phyloP scores from a whole-genome alignment of 2,113 vertebrate species.

The Eptesicus fuscus region DNA sequence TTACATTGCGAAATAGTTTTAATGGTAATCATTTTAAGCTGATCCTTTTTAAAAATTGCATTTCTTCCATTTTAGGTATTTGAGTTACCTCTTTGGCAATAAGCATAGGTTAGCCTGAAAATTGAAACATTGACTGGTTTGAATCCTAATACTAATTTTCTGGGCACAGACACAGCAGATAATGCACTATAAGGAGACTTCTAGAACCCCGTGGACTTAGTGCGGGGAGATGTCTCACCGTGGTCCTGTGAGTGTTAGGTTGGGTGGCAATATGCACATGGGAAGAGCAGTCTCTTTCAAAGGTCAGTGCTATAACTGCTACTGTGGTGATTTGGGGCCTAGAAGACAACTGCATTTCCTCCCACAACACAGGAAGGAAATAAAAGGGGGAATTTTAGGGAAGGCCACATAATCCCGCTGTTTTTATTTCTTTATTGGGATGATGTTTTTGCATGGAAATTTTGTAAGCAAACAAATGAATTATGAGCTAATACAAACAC shows the following conservation, averaged over 20 bases:
- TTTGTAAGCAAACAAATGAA: not conserved
- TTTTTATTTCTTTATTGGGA: not conserved
- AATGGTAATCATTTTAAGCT: not conserved
- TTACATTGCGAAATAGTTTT: not conserved
- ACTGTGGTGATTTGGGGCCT: not conserved
- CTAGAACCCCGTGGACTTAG: not conserved
- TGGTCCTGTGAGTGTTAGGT: not conserved
- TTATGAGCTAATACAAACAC: not conserved
- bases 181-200: not conserved
- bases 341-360: not conserved
- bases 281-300: not conserved
- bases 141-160: not conserved
- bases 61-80: conserved; percentile 6
- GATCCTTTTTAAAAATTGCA: not conserved
- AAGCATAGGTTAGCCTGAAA: not conserved
- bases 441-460: not conserved
- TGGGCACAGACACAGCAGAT: not conserved
- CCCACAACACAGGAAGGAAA: not conserved
- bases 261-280: not conserved
- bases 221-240: not conserved
- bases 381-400: not conserved
- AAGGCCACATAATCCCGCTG: not conserved
- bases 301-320: not conserved
- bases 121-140: not conserved
- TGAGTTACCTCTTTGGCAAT: not conserved